These are phyloP conservation scores for Xiphias gladius DNA, from an alignment of 2,113 vertebrate genomes.

Conservation along the genomic window DNA sequence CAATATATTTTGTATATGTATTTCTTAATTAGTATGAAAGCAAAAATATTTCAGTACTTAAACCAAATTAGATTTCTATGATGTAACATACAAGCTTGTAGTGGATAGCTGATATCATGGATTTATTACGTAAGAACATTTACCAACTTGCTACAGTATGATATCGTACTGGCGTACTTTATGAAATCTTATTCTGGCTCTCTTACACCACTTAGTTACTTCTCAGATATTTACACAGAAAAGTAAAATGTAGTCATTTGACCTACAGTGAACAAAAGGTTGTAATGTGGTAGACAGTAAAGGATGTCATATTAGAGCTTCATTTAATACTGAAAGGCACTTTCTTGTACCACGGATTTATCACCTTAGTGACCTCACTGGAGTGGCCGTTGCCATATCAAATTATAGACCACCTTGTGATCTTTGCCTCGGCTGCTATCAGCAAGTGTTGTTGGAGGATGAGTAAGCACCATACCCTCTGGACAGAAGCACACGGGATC, in stretches of 20 bases:
- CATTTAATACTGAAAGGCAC: conserved; percentile 15
- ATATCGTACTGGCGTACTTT: conserved; percentile 24
- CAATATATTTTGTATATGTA: not conserved
- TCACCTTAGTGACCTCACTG: conserved; percentile 12
- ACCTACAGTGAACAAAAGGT: not conserved
- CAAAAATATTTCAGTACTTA: conserved; percentile 10
- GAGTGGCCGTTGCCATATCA: conserved; percentile 29
- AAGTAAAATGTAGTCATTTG: conserved; percentile 28
- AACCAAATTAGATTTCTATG: conserved; percentile 2
- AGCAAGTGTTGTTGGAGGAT: conserved; percentile 43
- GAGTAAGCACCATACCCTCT: conserved; percentile 53
- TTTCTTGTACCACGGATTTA: conserved; percentile 12
- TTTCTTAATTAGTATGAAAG: conserved; percentile 13
- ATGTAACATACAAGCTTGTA: not conserved
- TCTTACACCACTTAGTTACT: conserved; percentile 8
- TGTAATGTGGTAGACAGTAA: not conserved
- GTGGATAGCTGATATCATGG: conserved; percentile 36
- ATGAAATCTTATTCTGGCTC: conserved; percentile 26
- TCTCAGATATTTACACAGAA: conserved; percentile 37
- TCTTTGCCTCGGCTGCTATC: conserved; percentile 37
- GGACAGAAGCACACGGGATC: conserved; percentile 54
- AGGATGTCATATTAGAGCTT: conserved; percentile 7
- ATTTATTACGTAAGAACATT: conserved; percentile 25
- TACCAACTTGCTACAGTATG: conserved; percentile 1
- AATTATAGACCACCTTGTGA: conserved; percentile 50